Evolutionary conservation across 2,797 vertebrate species (phyloP).

Genomic region (Columba guinea): DNA sequence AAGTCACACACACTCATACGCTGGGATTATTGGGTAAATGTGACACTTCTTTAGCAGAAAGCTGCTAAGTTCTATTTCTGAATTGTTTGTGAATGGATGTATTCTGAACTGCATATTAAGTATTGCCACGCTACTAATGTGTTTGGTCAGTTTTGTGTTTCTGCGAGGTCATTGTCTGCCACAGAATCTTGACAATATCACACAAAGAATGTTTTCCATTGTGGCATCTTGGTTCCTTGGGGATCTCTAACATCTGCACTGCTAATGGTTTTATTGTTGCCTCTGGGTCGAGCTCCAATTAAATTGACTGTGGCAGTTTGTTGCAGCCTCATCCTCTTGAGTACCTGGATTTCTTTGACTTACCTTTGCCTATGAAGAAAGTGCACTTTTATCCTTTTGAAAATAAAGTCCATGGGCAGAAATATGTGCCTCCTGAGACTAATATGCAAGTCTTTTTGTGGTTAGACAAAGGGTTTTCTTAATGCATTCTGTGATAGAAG

Average conservation of each 20-base stretch:
- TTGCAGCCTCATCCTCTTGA: constrained; percentile 50
- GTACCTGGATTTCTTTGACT: constrained; percentile 62
- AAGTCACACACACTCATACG: neutral
- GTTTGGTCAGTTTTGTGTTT: neutral
- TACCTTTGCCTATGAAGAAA: constrained; percentile 67
- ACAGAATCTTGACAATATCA: neutral
- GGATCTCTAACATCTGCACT: constrained; percentile 33
- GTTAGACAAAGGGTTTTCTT: constrained; percentile 60
- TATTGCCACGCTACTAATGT: neutral
- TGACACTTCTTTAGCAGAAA: neutral
- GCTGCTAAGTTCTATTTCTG: neutral
- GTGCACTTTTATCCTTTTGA: constrained; percentile 65
- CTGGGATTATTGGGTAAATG: neutral
- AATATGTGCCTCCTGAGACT: constrained; percentile 33
- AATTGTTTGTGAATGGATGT: neutral
- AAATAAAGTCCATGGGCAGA: constrained; percentile 42
- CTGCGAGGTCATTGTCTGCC: neutral
- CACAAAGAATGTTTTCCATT: neutral
- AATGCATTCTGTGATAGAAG: constrained; percentile 59
- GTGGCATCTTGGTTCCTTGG: constrained; percentile 13
- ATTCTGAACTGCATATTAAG: neutral
- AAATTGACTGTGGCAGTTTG: constrained; percentile 42
- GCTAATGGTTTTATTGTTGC: constrained; percentile 57
- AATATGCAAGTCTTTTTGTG: constrained; percentile 55
- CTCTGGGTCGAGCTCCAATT: constrained; percentile 46